Percentiles rank a stretch among this genome's conserved stretches.
These are phyloP conservation scores for Seira musarum DNA, from an alignment of 2,888 invertebrate genomes.

Conservation along the genomic window DNA sequence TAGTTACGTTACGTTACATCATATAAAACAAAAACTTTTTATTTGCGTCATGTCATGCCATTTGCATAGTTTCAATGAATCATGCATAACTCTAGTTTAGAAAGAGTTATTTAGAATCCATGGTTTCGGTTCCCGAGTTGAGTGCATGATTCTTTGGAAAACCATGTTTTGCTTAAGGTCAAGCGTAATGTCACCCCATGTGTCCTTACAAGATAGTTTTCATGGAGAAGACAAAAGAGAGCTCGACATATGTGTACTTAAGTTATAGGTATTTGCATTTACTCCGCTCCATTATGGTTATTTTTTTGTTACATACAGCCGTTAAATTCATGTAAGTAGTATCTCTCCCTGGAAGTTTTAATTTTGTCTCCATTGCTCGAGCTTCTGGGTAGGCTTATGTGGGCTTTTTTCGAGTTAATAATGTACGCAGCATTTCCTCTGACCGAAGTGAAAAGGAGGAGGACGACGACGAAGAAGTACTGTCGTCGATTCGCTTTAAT, in stretches of 20 bases:
- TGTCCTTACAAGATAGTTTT: not conserved
- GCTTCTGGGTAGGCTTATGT: no score
- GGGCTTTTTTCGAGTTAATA: not conserved
- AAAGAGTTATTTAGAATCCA: no score
- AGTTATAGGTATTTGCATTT: not conserved
- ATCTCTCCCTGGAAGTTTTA: not conserved
- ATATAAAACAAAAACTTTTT: no score
- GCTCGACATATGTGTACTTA: not conserved
- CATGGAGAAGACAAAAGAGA: not conserved
- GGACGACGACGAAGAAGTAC: no score
- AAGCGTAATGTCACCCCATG: slow-evolving; percentile 1
- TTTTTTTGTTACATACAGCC: no score
- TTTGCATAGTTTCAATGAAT: not conserved
- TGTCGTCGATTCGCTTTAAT: not conserved
- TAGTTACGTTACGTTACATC: no score
- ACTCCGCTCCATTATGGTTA: no score
- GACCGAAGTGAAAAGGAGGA: no score
- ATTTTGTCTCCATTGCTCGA: no score
- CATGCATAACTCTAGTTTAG: not conserved
- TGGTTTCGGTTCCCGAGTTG: no score
- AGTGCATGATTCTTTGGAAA: no score
- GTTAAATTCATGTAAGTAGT: no score
- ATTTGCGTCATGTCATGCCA: not conserved
- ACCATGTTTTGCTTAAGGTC: slow-evolving; percentile 3
- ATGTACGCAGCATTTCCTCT: not conserved